Conservation (phyloP, 35 echinoderm and acorn worm genomes). For the Strongylocentrotus purpuratus region DNA sequence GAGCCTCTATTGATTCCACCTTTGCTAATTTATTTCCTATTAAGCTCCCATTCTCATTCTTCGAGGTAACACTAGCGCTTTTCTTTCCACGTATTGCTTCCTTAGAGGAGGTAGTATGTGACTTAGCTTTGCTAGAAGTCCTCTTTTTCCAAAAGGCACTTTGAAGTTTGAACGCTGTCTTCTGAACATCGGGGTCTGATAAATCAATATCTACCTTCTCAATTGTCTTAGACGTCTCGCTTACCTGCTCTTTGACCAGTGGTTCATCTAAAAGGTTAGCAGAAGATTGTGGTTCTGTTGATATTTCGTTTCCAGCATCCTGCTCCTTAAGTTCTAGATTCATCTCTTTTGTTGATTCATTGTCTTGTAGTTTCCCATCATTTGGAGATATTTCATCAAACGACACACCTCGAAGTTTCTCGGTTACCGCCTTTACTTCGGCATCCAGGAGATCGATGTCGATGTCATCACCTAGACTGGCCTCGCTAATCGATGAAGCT, state of each 20-base stretch:
- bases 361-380: not conserved
- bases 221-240: not conserved
- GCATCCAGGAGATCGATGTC: slow-evolving; percentile 21
- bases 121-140: not conserved
- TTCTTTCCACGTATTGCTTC: not conserved
- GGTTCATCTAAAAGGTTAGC: not conserved
- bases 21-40: not conserved
- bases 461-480: not conserved
- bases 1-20: not conserved
- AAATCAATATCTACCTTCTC: slow-evolving; percentile 2
- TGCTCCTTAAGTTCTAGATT: not conserved
- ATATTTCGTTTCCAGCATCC: not conserved
- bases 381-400: not conserved
- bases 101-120: not conserved
- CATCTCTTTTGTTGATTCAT: not conserved
- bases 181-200: slow-evolving; percentile 16
- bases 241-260: not conserved
- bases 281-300: not conserved
- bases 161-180: not conserved
- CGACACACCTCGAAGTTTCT: not conserved
- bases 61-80: not conserved
- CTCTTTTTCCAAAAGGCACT: slow-evolving; percentile 13
- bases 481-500: not conserved
- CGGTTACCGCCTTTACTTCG: not conserved
- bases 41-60: not conserved